phyloP scores from a whole-genome alignment of 2,797 vertebrate genomes.

The Triplophysa yarkandensis region DNA sequence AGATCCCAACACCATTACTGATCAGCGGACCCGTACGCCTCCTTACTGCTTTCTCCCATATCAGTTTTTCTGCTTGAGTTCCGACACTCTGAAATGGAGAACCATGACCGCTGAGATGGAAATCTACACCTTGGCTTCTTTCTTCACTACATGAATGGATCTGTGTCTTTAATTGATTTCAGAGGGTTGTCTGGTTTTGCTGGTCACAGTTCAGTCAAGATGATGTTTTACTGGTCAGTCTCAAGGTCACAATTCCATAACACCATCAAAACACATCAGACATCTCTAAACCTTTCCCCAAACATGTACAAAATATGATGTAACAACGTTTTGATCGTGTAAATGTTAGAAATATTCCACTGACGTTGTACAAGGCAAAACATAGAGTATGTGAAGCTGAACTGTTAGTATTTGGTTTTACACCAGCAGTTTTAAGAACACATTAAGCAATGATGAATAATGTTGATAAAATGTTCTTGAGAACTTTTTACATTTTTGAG shows the following conservation, averaged over 20 bases:
- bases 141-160: background rate
- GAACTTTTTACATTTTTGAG: too few species aligned
- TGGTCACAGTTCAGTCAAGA: background rate
- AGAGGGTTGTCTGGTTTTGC: background rate
- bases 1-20: background rate
- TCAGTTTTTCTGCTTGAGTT: constrained; percentile 24
- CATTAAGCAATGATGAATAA: too few species aligned
- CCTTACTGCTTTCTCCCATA: background rate
- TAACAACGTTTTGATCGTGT: too few species aligned
- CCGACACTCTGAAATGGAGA: background rate
- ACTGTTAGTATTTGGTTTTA: too few species aligned
- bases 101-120: background rate
- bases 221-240: background rate
- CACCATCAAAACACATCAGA: background rate
- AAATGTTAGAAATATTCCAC: too few species aligned
- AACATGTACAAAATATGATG: too few species aligned
- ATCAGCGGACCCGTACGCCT: background rate
- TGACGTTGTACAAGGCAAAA: too few species aligned
- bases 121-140: background rate
- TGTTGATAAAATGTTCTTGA: too few species aligned
- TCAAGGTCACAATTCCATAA: background rate
- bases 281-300: too few species aligned
- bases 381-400: too few species aligned
- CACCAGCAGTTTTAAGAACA: too few species aligned
- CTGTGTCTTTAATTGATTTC: background rate